These are phyloP conservation scores for Acrossocheilus wenchowensis DNA, from an alignment of 2,797 vertebrate genomes.

Conservation along the genomic window DNA sequence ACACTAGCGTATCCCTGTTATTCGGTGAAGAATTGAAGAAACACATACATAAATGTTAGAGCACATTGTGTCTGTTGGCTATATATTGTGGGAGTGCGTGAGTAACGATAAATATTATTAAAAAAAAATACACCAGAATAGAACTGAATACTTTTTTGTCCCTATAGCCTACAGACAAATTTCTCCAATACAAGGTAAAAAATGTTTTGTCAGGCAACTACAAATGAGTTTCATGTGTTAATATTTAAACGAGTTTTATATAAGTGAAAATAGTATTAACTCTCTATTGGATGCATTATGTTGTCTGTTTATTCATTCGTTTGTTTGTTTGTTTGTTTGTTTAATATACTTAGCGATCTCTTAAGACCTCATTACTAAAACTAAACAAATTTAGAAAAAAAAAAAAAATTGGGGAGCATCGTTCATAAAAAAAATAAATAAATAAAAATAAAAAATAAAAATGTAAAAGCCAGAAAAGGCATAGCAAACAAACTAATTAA, in stretches of 20 bases:
- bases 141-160: not conserved
- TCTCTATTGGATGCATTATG: not conserved
- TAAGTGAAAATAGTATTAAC: not conserved
- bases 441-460: too few species aligned
- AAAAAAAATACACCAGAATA: not conserved
- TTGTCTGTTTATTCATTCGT: not conserved
- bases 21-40: not conserved
- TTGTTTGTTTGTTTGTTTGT: too few species aligned
- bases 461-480: not conserved
- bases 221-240: not conserved
- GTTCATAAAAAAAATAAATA: too few species aligned
- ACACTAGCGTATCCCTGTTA: not conserved
- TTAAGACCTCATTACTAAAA: not conserved
- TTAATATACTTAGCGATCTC: not conserved
- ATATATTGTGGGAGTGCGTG: not conserved
- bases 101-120: not conserved
- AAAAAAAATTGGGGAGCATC: not conserved
- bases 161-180: not conserved
- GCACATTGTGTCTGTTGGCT: not conserved
- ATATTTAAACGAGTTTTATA: not conserved
- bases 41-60: not conserved
- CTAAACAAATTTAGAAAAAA: not conserved
- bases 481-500: not conserved
- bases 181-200: not conserved
- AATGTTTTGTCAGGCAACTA: not conserved